A percentile compares a stretch with the other conserved stretches of the same genome.
Evolutionary conservation across 2,113 vertebrate species (phyloP).

Genomic region (Muntiacus muntjak): DNA sequence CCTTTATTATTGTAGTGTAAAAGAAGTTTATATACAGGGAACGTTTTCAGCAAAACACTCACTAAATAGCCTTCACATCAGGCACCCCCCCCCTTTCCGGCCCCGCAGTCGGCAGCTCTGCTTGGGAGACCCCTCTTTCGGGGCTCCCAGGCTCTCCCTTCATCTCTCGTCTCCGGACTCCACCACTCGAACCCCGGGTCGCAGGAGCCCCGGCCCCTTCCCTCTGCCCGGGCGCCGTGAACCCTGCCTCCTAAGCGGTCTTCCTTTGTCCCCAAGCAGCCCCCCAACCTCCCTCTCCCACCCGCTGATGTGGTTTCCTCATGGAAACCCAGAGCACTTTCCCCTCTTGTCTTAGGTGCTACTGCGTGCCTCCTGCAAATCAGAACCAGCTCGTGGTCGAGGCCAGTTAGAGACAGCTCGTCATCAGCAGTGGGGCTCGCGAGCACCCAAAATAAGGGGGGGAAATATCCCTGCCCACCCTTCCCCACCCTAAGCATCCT

Average conservation of each 20-base stretch:
- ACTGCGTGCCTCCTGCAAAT: constrained; percentile 85
- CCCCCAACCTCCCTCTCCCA: background rate
- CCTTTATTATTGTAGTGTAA: constrained; percentile 78
- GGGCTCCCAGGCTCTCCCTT: background rate
- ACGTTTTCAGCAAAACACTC: constrained; percentile 7
- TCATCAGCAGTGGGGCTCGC: constrained; percentile 82
- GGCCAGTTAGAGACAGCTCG: constrained; percentile 95
- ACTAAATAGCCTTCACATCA: background rate
- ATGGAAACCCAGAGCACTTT: constrained; percentile 44
- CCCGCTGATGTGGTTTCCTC: background rate
- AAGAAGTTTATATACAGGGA: constrained; percentile 74
- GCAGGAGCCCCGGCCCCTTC: background rate
- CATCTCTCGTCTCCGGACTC: background rate
- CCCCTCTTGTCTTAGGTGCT: constrained; percentile 66
- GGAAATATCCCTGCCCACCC: constrained; percentile 43
- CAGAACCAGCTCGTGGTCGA: constrained; percentile 93
- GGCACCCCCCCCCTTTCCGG: background rate
- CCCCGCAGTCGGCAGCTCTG: background rate
- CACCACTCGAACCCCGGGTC: background rate
- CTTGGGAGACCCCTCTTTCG: background rate
- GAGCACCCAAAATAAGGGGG: constrained; percentile 81
- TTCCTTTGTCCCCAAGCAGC: background rate
- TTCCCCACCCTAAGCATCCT: background rate
- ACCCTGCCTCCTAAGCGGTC: background rate
- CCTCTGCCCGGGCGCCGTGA: background rate